These are phyloP conservation scores for Epizoanthus illoricatus DNA, from an alignment of 92 coral and sea anemone species.

Conservation along the genomic window DNA sequence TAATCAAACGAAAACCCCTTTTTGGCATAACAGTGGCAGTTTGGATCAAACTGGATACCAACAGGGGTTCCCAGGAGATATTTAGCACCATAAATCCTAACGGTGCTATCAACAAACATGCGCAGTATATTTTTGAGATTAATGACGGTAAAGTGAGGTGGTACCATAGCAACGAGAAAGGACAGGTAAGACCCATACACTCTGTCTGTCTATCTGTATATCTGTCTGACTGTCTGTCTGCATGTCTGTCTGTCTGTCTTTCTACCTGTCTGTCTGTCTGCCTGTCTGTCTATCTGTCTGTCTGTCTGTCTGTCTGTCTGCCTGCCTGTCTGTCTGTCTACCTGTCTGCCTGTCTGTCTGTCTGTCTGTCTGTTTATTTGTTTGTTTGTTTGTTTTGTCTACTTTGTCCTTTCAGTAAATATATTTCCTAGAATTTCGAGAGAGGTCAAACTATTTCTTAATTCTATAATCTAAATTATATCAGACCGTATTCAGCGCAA, in stretches of 20 bases:
- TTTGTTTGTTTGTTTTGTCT: too few species aligned
- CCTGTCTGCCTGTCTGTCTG: too few species aligned
- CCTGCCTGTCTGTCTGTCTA: too few species aligned
- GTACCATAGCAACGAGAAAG: constrained; percentile 86
- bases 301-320: too few species aligned
- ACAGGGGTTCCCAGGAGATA: constrained; percentile 84
- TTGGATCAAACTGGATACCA: constrained; percentile 90
- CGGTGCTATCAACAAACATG: constrained; percentile 68
- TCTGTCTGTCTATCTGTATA: too few species aligned
- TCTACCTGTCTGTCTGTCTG: too few species aligned
- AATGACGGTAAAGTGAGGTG: constrained; percentile 85
- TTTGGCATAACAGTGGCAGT: constrained; percentile 76
- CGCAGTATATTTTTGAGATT: constrained; percentile 74
- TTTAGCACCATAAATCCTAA: constrained; percentile 90
- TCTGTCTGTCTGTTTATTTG: too few species aligned
- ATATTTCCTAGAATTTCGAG: background rate
- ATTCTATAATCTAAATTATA: background rate
- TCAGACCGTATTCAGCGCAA: constrained; percentile 91
- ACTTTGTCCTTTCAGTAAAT: too few species aligned
- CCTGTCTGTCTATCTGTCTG: too few species aligned
- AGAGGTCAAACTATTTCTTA: background rate
- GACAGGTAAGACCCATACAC: constrained; percentile 52
- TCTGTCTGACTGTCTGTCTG: too few species aligned
- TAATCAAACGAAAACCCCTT: constrained; percentile 73
- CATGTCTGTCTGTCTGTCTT: too few species aligned